These are phyloP conservation scores for Mus spretus DNA, from an alignment of 2,797 vertebrate species.

Conservation along the genomic window DNA sequence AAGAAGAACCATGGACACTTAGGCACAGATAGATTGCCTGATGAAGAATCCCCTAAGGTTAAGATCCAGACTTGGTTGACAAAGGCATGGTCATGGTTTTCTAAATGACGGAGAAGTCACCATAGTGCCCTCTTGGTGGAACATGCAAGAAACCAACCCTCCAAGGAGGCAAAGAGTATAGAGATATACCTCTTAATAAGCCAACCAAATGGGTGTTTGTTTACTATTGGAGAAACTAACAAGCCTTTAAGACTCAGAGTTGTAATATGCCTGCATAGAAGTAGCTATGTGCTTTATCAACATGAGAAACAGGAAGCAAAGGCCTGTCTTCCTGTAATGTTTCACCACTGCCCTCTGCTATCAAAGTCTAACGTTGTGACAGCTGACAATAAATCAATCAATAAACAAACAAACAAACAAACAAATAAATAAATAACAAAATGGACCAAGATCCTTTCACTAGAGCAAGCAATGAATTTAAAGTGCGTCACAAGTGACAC, in stretches of 20 bases:
- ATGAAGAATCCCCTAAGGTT: neutral
- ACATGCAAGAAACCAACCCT: neutral
- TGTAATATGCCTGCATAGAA: neutral
- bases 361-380: neutral
- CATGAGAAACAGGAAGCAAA: neutral
- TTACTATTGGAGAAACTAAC: neutral
- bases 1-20: neutral
- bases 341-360: neutral
- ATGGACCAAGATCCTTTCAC: neutral
- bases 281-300: neutral
- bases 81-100: neutral
- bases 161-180: neutral
- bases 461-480: neutral
- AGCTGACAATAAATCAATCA: neutral
- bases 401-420: too few relatives aligned
- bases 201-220: neutral
- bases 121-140: neutral
- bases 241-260: neutral
- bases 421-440: neutral
- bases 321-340: neutral
- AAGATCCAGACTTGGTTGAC: neutral
- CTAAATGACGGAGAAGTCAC: neutral
- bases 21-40: neutral
- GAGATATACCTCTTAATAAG: neutral
- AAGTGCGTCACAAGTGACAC: neutral